Base-by-base conservation (phyloP, 2,888 invertebrate species). In the Deroplatys truncata region DNA sequence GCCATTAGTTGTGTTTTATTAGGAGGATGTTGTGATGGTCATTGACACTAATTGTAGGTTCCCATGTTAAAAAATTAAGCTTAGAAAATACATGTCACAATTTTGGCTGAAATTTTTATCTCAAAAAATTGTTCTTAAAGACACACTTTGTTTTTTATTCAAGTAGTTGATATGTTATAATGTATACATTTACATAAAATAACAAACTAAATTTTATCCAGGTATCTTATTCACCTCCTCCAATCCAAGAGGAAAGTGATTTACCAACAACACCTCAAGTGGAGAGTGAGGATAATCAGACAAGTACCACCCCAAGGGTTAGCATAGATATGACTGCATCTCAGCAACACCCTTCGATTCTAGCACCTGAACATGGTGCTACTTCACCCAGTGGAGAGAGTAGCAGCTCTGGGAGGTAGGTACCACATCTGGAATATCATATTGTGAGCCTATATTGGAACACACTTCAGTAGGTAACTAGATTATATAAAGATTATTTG, bases 221-320 rank as follows among this genome's bases (percentile, higher is more conserved):
- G 90, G 90, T 89, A 82, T 89, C 88, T 16, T 89, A 84, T 56
- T 90, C 95, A 29, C 95, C 95, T n/a, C 92, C 94, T 91, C 93
- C 95, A 92, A 94, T 95, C 90, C 94, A 92, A 91, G 95, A 95
- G 91, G 91, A 91, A 87, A 92, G 92, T 91, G 93, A 93, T 91
- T 91, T 92, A 87, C 92, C 93, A 88, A 92, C 92, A 89, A 93
- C 93, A 86, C 93, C 90, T n/a, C 89, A 89, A 88, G 84, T 85
- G n/a, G 90, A 90, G 88, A 90, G 90, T 56, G 90, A 90, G 84
- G 90, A 90, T 84, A 90, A 89, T 89, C 88, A 88, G 72, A 84
- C 90, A 8, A 90, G 90, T 82, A 90, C 90, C 20, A 90, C 90
- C 28, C 90, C 90, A n/a, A 72, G 90, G 8, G 90, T 89, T 82